Conservation (phyloP, 2,113 vertebrate species). For the Callorhinus ursinus region DNA sequence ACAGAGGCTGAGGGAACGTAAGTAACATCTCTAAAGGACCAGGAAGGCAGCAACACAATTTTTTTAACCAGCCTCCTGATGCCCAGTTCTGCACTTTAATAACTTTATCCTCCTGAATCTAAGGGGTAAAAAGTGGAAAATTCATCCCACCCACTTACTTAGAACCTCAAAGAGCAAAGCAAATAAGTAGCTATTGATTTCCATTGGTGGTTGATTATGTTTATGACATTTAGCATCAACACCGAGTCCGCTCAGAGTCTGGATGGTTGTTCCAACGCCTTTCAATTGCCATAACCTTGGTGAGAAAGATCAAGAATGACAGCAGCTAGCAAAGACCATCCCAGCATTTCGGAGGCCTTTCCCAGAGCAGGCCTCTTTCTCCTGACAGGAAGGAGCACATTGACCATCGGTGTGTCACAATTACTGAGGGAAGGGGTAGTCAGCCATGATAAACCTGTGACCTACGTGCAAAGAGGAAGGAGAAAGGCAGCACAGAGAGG, state of each 20-base stretch:
- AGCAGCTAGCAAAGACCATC: background rate
- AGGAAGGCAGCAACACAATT: background rate
- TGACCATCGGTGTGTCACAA: no score
- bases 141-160: background rate
- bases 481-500: background rate
- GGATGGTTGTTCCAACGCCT: background rate
- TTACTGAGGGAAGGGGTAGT: background rate
- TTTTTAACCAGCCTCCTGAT: background rate
- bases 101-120: background rate
- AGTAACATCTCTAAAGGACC: background rate
- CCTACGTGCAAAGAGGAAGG: background rate
- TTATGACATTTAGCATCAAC: no score
- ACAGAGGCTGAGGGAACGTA: background rate
- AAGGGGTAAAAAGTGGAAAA: background rate
- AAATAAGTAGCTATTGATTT: background rate
- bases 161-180: background rate
- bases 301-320: background rate
- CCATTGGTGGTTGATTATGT: no score
- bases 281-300: background rate
- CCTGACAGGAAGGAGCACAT: rapidly evolving
- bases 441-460: background rate
- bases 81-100: background rate
- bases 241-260: background rate
- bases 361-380: background rate
- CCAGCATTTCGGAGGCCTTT: background rate